Evolutionary conservation across 92 coral and sea anemone genomes (phyloP).

Genomic region (Porites lobata): DNA sequence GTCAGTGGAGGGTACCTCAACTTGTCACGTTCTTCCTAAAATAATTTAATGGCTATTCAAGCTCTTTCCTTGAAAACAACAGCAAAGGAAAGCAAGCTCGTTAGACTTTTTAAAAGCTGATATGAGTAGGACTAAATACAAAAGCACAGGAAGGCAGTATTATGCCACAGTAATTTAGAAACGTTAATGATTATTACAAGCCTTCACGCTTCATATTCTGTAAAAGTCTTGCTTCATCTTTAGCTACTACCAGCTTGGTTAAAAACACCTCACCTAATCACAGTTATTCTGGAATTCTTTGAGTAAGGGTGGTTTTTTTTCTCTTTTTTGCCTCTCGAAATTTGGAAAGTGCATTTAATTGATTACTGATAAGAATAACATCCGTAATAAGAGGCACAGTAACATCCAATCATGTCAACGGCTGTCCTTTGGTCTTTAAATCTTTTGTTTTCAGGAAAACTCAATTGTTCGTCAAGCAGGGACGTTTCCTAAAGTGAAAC

Average conservation of each 20-base stretch:
- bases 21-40: background rate
- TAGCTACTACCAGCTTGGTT: too few relatives aligned
- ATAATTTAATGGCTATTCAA: background rate
- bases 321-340: background rate
- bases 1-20: background rate
- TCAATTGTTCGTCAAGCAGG: background rate
- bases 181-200: background rate
- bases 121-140: background rate
- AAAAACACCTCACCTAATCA: background rate
- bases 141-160: constrained; percentile 5
- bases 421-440: background rate
- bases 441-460: background rate
- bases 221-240: background rate
- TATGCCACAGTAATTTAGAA: background rate
- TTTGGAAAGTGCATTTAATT: background rate
- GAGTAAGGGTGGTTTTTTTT: background rate
- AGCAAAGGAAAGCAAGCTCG: background rate
- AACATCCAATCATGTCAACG: background rate
- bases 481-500: background rate
- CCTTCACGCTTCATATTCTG: background rate
- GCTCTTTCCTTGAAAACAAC: background rate
- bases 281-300: background rate
- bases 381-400: background rate
- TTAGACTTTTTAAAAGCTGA: background rate
- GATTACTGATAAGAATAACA: background rate